phyloP scores from a whole-genome alignment of 1,140 invertebrate genomes.

The Panagrolaimus sp. region DNA sequence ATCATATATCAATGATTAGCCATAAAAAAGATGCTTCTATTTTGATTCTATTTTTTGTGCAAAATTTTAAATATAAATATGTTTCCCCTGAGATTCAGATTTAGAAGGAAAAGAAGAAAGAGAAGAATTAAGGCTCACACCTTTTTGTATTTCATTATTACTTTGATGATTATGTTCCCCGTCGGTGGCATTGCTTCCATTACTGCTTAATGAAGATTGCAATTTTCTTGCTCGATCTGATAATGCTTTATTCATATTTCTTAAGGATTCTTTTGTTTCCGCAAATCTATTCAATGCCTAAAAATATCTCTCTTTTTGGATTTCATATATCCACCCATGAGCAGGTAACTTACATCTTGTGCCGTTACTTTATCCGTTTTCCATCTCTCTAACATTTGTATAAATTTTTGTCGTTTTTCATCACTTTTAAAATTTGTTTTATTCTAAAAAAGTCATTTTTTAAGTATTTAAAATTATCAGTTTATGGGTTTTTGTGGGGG shows the following conservation, averaged over 20 bases:
- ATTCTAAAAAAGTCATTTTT: background rate
- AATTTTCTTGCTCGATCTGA: background rate
- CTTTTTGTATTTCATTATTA: no score
- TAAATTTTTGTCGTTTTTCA: constrained; percentile 7
- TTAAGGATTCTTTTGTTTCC: constrained; percentile 1
- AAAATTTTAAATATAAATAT: no score
- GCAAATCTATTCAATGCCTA: constrained; percentile 3
- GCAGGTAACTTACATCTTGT: background rate
- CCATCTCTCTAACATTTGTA: background rate
- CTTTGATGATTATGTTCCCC: no score
- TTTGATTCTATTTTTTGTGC: no score
- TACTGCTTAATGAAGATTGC: no score
- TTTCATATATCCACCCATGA: background rate
- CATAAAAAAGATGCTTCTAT: no score
- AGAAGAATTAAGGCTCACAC: no score
- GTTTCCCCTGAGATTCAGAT: no score
- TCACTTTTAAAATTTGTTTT: constrained; percentile 4
- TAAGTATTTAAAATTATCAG: background rate
- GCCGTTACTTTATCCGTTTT: background rate
- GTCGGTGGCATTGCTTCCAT: no score
- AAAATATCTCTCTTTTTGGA: background rate
- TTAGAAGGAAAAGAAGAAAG: no score
- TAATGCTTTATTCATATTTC: background rate
- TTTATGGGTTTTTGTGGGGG: no score
- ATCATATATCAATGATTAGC: no score